Percentiles rank a stretch among this genome's conserved stretches.
phyloP scores from a whole-genome alignment of 2,113 vertebrate genomes.

The Ceyx melanurus region DNA sequence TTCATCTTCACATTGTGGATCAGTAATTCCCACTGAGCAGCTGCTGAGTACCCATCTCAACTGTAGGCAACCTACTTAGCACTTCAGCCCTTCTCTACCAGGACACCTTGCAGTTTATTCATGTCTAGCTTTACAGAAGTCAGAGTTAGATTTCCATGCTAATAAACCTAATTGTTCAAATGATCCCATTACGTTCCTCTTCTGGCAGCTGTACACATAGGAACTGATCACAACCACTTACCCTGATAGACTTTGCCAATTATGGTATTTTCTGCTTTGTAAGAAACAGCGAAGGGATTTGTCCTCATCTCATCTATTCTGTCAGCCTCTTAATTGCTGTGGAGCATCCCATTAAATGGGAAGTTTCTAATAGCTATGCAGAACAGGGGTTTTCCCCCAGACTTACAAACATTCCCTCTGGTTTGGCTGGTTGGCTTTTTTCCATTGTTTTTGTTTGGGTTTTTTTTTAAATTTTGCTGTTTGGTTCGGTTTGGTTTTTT shows the following conservation, averaged over 20 bases:
- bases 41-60: not conserved
- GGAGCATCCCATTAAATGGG: not conserved
- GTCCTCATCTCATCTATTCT: not conserved
- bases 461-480: too few relatives aligned
- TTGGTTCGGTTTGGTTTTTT: too few relatives aligned
- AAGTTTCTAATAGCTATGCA: not conserved
- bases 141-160: not conserved
- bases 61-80: not conserved
- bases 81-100: not conserved
- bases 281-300: not conserved
- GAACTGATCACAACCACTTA: not conserved
- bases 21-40: not conserved
- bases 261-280: not conserved
- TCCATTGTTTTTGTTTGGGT: too few relatives aligned
- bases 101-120: not conserved
- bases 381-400: not conserved
- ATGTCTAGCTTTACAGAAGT: not conserved
- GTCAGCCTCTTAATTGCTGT: not conserved
- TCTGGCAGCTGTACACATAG: not conserved
- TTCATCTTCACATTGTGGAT: not conserved
- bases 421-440: too few relatives aligned
- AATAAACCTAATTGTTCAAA: not conserved
- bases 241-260: not conserved
- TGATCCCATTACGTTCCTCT: not conserved
- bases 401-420: not conserved